Evolutionary conservation across 2,797 vertebrate species (phyloP).

Genomic region (Cygnus olor): DNA sequence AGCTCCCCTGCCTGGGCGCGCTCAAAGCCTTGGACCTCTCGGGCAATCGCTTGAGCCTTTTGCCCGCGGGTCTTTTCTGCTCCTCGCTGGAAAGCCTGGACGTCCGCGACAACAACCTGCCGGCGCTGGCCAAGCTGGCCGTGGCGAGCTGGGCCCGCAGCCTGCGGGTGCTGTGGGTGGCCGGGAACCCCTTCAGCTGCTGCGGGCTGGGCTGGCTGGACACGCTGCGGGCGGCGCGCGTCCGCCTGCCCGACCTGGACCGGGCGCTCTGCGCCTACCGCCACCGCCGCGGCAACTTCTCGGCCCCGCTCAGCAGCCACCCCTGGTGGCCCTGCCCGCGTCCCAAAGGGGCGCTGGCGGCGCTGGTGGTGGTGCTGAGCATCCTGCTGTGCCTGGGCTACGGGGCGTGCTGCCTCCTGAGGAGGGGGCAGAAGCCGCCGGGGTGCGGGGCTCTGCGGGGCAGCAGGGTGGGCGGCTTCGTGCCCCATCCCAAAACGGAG

Average conservation of each 20-base stretch:
- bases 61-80: slow-evolving; percentile 26
- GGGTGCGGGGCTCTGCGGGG: background rate
- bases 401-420: background rate
- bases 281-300: background rate
- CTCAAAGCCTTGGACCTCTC: slow-evolving; percentile 56
- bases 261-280: slow-evolving; percentile 6
- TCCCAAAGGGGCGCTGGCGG: background rate
- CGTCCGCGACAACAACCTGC: slow-evolving; percentile 2
- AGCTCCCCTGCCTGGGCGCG: slow-evolving; percentile 23
- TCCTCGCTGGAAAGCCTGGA: slow-evolving; percentile 25
- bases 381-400: background rate
- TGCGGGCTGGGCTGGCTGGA: slow-evolving; percentile 66
- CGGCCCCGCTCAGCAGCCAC: background rate
- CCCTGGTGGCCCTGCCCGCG: background rate
- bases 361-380: background rate
- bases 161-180: background rate
- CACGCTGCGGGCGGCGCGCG: background rate
- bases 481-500: background rate
- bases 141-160: background rate
- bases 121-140: background rate
- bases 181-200: slow-evolving; percentile 66
- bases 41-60: background rate
- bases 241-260: slow-evolving; percentile 26
- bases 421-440: background rate
- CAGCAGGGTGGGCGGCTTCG: slow-evolving; percentile 13